Base-by-base conservation (phyloP, 2,797 vertebrate species). In the Spinus olivaceus region DNA sequence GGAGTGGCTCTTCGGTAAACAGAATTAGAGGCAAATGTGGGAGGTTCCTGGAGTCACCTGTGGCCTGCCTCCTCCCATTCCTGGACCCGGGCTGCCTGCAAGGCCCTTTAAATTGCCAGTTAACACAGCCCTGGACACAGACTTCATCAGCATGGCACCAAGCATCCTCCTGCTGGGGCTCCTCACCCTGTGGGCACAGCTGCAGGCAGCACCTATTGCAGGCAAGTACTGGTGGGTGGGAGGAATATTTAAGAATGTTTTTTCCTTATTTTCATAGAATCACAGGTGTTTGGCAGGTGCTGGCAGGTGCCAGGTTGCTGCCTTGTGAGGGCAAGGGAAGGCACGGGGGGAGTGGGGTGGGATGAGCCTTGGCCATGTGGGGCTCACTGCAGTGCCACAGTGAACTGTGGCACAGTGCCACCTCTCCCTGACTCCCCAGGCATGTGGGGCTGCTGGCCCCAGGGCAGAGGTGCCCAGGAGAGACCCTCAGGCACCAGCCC, bases 11-110 rank as follows among this genome's bases (percentile, higher is more conserved):
- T 41, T 61, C 3, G 64, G 51, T 85, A 80, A 76, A 56, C 67
- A 90, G 51, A 92, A 85, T 89, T 85, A 49, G 37, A 78, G 64
- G 8, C 32, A 89, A 73, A 42, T 3, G 53, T 95, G 92, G 95
- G 96, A 94, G 94, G 96, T 81, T 73, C 79, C 46, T 93, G 13
- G 60, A 69, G 60, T 92, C 81, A 87, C 77, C 89, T 78, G 54
- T 24, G 66, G 93, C 51, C 71, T 59, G 71, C 84, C 95, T 87
- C 94, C 95, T 94, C 92, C 94, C 92, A 39, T 70, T 81, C 51
- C 84, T 23, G 4, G 63, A 28, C 77, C 66, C 0, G 4, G 72
- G 49, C 54, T 88, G 51, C 54, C 63, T 37, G 61, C 30, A 4
- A 77, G 82, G 67, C 70, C 57, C 86, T 91, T 97, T 96, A 97